Conservation (phyloP, 2,888 invertebrate species). For the Iselma pallidipennis region DNA sequence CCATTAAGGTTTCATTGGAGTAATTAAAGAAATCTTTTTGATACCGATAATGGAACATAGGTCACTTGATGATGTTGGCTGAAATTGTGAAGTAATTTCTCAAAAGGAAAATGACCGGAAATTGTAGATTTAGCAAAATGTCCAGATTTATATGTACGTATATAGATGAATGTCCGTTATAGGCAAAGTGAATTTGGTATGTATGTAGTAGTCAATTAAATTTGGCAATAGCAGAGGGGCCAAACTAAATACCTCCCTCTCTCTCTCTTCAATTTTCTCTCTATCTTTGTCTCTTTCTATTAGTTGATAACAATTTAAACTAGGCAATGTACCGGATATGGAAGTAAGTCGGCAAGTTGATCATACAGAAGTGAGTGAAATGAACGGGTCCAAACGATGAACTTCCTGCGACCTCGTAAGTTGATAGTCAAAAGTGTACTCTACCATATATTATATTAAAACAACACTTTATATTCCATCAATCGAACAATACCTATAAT, state of each 20-base stretch:
- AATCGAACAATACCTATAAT: too few relatives aligned
- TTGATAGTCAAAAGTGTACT: too few relatives aligned
- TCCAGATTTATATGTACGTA: too few relatives aligned
- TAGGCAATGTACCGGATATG: conserved; percentile 30
- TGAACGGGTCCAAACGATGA: conserved; percentile 16
- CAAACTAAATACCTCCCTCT: not conserved
- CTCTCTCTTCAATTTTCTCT: not conserved
- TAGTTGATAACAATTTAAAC: not conserved
- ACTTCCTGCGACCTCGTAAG: too few relatives aligned
- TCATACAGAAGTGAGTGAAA: conserved; percentile 29
- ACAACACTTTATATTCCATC: too few relatives aligned
- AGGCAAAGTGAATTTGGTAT: too few relatives aligned
- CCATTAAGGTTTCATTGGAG: too few relatives aligned
- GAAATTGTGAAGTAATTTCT: not conserved
- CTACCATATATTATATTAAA: too few relatives aligned
- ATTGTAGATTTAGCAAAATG: not conserved
- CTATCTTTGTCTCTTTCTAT: not conserved
- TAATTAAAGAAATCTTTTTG: too few relatives aligned
- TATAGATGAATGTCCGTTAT: not conserved
- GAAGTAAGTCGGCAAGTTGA: conserved; percentile 38
- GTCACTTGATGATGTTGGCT: too few relatives aligned
- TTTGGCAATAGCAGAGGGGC: not conserved
- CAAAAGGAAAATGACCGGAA: not conserved
- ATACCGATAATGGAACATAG: too few relatives aligned
- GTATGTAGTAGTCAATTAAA: not conserved